Conservation (phyloP, 2,797 vertebrate species). For the Ispidina picta region DNA sequence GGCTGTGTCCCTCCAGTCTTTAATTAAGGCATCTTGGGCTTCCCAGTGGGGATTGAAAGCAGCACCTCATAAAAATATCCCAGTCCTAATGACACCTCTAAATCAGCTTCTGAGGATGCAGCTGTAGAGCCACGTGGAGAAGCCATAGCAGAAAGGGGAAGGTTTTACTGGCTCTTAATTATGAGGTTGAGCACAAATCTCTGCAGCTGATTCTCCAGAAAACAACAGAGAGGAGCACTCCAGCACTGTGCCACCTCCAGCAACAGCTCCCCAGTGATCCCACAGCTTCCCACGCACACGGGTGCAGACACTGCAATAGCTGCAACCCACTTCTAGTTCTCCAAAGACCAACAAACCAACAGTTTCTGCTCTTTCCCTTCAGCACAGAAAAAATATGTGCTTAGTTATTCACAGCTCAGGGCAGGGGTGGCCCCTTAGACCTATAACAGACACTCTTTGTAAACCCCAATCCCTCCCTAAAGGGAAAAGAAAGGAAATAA, state of each 20-base stretch:
- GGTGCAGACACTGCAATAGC: neutral
- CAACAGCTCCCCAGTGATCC: neutral
- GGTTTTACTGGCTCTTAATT: neutral
- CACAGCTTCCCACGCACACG: neutral
- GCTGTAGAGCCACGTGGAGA: neutral
- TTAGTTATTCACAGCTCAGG: too few relatives aligned
- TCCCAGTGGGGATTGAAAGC: neutral
- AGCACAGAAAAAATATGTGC: too few relatives aligned
- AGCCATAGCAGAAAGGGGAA: neutral
- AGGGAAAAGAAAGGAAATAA: too few relatives aligned
- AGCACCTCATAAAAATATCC: neutral
- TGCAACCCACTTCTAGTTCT: neutral
- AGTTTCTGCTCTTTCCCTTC: neutral
- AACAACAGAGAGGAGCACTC: neutral
- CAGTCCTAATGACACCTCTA: neutral
- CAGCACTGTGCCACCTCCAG: neutral
- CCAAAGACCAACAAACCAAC: neutral
- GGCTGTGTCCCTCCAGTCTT: neutral
- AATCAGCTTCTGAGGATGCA: conserved; percentile 1
- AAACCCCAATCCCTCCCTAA: too few relatives aligned
- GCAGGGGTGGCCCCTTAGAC: too few relatives aligned
- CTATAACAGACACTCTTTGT: too few relatives aligned
- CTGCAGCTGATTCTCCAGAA: neutral
- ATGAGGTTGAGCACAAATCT: neutral
- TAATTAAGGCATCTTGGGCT: neutral